phyloP scores from a whole-genome alignment of 1,140 invertebrate genomes.

The Formica selysi region DNA sequence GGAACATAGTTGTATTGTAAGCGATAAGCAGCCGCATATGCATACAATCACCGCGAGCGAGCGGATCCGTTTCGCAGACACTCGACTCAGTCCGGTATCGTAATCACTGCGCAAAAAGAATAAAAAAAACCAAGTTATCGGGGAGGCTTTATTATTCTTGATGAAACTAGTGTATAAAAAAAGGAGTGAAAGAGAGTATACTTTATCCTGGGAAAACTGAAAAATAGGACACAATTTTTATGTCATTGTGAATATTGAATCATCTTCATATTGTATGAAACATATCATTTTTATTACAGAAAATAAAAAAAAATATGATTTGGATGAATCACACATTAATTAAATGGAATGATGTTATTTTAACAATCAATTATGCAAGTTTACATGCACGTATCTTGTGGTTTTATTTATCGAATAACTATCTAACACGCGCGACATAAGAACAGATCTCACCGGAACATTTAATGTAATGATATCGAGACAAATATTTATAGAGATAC shows the following conservation, averaged over 20 bases:
- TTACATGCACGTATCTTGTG: neutral
- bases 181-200: conserved; percentile 8
- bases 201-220: conserved; percentile 15
- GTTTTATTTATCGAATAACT: conserved; percentile 5
- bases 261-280: neutral
- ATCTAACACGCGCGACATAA: conserved; percentile 11
- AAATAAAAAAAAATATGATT: neutral
- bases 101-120: conserved; percentile 53
- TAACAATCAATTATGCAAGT: neutral
- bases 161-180: neutral
- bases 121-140: conserved; percentile 49
- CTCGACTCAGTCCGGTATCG: conserved; percentile 58
- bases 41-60: conserved; percentile 69
- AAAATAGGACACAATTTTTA: conserved; percentile 25
- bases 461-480: conserved; percentile 13
- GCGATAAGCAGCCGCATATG: conserved; percentile 73
- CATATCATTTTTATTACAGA: neutral
- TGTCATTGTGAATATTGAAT: neutral
- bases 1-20: conserved; percentile 53
- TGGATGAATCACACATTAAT: neutral
- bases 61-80: conserved; percentile 66
- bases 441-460: neutral
- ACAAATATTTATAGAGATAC: conserved; percentile 27
- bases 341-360: neutral
- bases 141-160: conserved; percentile 53